Evolutionary conservation across 2,888 invertebrate species (phyloP).

Genomic region (Exephanes ischioxanthus): DNA sequence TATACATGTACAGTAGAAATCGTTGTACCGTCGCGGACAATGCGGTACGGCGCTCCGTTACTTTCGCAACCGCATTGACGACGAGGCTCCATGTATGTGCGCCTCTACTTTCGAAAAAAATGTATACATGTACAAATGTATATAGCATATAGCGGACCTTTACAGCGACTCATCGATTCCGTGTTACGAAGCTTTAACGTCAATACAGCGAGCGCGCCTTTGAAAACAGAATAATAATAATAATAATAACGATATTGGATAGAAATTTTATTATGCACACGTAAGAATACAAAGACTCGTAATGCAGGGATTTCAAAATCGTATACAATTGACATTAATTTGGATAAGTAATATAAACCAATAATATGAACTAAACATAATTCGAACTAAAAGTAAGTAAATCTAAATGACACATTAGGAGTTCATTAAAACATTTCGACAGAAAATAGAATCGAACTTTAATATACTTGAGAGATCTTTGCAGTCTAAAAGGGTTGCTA

Average conservation of each 20-base stretch:
- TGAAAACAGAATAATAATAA: not conserved
- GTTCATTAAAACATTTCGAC: too few relatives aligned
- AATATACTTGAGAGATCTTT: too few relatives aligned
- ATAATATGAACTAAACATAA: too few relatives aligned
- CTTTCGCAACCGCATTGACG: constrained; percentile 49
- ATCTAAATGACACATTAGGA: too few relatives aligned
- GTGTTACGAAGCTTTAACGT: constrained; percentile 4
- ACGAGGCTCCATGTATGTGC: not conserved
- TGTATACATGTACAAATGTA: not conserved
- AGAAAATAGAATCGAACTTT: too few relatives aligned
- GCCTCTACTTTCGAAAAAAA: constrained; percentile 36
- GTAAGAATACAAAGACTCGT: too few relatives aligned
- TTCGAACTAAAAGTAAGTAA: too few relatives aligned
- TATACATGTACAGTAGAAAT: constrained; percentile 53
- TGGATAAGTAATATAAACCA: too few relatives aligned
- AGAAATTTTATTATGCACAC: too few relatives aligned
- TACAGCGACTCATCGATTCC: not conserved
- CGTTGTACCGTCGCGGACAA: constrained; percentile 50
- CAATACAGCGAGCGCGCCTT: constrained; percentile 1
- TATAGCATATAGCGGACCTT: not conserved
- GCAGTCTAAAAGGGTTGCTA: too few relatives aligned
- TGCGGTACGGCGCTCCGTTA: constrained; percentile 52
- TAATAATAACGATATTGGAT: not conserved
- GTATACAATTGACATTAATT: too few relatives aligned
- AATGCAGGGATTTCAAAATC: too few relatives aligned